These are phyloP conservation scores for Scaptomyza parva DNA, from an alignment of 2,888 invertebrate genomes.

Conservation along the genomic window DNA sequence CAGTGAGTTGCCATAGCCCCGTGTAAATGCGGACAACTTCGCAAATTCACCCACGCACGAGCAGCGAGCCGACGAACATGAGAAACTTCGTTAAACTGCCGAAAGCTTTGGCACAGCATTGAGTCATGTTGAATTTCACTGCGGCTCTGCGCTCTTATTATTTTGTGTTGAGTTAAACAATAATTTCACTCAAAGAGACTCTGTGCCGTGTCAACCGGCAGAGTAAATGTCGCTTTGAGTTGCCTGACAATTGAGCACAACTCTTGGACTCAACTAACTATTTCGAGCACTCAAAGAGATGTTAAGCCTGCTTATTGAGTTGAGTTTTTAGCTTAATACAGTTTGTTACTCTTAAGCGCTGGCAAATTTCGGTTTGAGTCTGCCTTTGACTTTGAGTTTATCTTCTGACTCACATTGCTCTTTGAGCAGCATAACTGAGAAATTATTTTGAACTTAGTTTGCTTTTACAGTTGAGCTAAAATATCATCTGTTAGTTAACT, in stretches of 20 bases:
- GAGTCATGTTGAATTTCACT: slow-evolving; percentile 18
- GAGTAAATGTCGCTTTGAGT: slow-evolving; percentile 1
- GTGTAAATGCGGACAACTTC: slow-evolving; percentile 32
- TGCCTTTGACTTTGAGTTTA: neutral
- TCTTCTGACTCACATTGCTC: neutral
- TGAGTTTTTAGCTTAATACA: neutral
- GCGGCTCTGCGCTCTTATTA: neutral
- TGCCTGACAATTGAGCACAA: neutral
- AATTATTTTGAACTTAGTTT: neutral
- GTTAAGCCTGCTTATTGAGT: neutral
- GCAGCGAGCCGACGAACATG: slow-evolving; percentile 16
- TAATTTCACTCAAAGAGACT: slow-evolving; percentile 4
- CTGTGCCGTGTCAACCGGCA: no score
- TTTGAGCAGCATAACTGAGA: neutral
- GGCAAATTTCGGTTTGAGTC: neutral
- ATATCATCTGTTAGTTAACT: no score
- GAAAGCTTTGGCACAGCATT: slow-evolving; percentile 33
- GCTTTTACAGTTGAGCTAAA: neutral
- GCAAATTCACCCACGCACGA: slow-evolving; percentile 54
- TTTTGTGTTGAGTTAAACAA: slow-evolving; percentile 1
- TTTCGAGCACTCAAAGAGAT: slow-evolving; percentile 6
- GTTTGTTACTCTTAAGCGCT: neutral
- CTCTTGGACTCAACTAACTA: neutral
- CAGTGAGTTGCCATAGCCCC: slow-evolving; percentile 19
- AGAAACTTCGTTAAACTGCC: slow-evolving; percentile 8